These are phyloP conservation scores for Platichthys stellatus DNA, from an alignment of 2,113 vertebrate species.

Conservation along the genomic window DNA sequence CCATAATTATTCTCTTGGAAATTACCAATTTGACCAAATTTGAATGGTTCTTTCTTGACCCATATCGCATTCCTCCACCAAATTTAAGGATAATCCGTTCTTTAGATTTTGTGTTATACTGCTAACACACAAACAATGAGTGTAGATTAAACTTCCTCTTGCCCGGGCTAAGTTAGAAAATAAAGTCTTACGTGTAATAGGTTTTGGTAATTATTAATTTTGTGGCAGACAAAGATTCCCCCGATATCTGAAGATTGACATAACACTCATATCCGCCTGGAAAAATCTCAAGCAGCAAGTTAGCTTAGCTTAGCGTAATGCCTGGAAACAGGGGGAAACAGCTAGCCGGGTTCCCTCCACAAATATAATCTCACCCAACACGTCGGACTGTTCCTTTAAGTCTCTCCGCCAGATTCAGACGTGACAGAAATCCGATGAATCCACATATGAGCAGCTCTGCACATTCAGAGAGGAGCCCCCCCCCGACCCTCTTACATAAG, in stretches of 20 bases:
- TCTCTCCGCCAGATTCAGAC: slow-evolving; percentile 29
- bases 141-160: no score
- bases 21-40: no score
- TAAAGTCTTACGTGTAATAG: neutral
- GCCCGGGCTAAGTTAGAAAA: neutral
- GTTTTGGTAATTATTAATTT: no score
- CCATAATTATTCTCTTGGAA: no score
- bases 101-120: no score
- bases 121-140: no score
- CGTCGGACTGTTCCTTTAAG: slow-evolving; percentile 11
- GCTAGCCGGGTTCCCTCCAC: neutral
- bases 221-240: neutral
- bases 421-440: slow-evolving; percentile 32
- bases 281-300: neutral
- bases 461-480: neutral
- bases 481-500: slow-evolving; percentile 41
- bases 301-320: neutral
- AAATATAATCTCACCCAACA: neutral
- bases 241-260: neutral
- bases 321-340: neutral
- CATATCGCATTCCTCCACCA: no score
- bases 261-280: neutral
- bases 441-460: slow-evolving; percentile 30
- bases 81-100: no score
- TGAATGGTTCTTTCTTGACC: no score